These are phyloP conservation scores for Drosophila orosa DNA, from an alignment of 1,140 invertebrate genomes.

Conservation along the genomic window DNA sequence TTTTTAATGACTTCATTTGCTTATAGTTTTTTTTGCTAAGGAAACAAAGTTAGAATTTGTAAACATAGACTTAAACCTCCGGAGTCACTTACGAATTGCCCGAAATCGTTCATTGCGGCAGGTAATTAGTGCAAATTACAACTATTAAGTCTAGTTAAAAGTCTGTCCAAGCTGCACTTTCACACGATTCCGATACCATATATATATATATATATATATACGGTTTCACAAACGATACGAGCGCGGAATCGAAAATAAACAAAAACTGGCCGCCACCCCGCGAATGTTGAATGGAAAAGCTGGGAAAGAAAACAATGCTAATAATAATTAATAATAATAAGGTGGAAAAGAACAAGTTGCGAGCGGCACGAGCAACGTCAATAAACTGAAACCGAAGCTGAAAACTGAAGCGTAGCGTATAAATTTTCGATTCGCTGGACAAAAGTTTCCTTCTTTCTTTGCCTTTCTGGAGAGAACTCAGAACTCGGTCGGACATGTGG, in stretches of 20 bases:
- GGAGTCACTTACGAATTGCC: conserved; percentile 57
- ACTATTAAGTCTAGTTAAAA: conserved; percentile 29
- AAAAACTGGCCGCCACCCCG: conserved; percentile 29
- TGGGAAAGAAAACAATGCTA: conserved; percentile 22
- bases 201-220: neutral
- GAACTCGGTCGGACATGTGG: conserved; percentile 40
- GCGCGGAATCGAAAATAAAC: conserved; percentile 38
- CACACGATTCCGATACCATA: conserved; percentile 36
- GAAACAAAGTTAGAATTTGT: neutral
- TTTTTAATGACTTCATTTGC: no score
- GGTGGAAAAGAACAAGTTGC: conserved; percentile 60
- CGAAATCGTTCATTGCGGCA: conserved; percentile 43
- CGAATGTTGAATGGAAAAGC: conserved; percentile 16
- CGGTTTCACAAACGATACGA: conserved; percentile 25
- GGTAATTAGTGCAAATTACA: conserved; percentile 48
- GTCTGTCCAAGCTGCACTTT: conserved; percentile 60
- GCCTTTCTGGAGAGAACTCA: conserved; percentile 37
- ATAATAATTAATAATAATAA: conserved; percentile 11
- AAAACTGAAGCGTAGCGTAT: conserved; percentile 41
- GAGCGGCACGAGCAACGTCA: conserved; percentile 65
- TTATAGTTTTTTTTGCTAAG: neutral
- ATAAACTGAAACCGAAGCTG: conserved; percentile 50
- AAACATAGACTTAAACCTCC: neutral
- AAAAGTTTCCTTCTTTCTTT: conserved; percentile 9
- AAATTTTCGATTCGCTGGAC: conserved; percentile 64